A percentile compares a stretch with the other conserved stretches of the same genome.
Conservation (phyloP, 2,888 invertebrate species). For the Congeria kusceri region DNA sequence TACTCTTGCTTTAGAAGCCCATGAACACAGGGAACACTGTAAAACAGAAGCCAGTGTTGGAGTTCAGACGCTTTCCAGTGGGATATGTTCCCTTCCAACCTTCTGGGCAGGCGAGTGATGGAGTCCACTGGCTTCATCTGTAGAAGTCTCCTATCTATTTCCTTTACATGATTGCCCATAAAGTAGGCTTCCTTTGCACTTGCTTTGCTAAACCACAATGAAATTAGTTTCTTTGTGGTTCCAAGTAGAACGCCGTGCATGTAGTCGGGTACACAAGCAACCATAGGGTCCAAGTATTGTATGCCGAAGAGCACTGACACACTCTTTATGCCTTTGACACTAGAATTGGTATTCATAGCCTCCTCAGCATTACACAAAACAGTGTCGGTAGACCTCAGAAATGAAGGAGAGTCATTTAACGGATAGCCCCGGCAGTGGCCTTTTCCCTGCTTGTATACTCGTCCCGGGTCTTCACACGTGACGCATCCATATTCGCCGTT, state of each 20-base stretch:
- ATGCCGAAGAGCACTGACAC: conserved; percentile 8
- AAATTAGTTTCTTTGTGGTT: too few species aligned
- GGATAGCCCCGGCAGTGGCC: conserved; percentile 37
- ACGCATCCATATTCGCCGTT: conserved; percentile 49
- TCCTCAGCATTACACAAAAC: conserved; percentile 8
- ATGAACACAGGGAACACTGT: conserved; percentile 30
- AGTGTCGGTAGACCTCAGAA: background rate
- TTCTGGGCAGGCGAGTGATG: too few species aligned
- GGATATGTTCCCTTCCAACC: background rate
- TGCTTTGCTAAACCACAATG: conserved; percentile 19
- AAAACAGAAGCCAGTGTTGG: conserved; percentile 41
- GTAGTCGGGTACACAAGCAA: conserved; percentile 17
- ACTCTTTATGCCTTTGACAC: conserved; percentile 8
- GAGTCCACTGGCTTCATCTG: too few species aligned
- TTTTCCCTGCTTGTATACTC: conserved; percentile 19
- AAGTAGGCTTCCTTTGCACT: conserved; percentile 19
- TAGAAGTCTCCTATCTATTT: conserved; percentile 19
- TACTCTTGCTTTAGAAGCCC: conserved; percentile 23
- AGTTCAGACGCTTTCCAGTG: conserved; percentile 47
- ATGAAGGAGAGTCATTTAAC: too few species aligned
- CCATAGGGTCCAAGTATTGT: conserved; percentile 5
- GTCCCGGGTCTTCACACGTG: conserved; percentile 34
- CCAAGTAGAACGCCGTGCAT: too few species aligned
- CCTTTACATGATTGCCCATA: conserved; percentile 18
- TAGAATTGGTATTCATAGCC: background rate